These are phyloP conservation scores for Piliocolobus tephrosceles DNA, from an alignment of 2,113 vertebrate species.

Conservation along the genomic window DNA sequence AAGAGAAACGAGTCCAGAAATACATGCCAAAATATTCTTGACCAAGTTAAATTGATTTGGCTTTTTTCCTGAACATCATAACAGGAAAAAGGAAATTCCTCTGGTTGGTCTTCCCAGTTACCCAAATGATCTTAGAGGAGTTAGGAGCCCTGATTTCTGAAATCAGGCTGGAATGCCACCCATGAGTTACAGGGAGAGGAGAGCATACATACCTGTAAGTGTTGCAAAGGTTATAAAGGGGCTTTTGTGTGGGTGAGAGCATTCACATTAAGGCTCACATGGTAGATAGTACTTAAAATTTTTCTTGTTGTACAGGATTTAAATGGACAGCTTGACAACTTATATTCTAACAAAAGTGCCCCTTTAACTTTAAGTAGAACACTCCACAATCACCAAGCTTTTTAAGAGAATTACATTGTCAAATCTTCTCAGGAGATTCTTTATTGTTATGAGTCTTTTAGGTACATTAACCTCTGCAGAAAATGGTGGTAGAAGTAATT, in stretches of 20 bases:
- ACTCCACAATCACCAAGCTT: not conserved
- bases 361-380: not conserved
- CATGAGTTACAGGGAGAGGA: not conserved
- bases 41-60: not conserved
- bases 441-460: not conserved
- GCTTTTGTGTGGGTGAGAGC: not conserved
- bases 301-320: not conserved
- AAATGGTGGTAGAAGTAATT: not conserved
- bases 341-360: not conserved
- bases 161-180: not conserved
- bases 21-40: not conserved
- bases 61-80: not conserved
- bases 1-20: not conserved
- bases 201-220: accelerated
- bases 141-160: not conserved
- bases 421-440: not conserved
- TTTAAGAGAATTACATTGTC: not conserved
- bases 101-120: not conserved
- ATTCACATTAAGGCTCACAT: not conserved
- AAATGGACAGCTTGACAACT: not conserved
- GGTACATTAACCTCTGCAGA: not conserved
- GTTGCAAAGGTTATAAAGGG: not conserved
- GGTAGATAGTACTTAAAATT: not conserved
- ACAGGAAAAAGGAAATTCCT: not conserved
- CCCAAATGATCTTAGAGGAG: not conserved